Conservation (phyloP, 2,113 vertebrate species). For the Barbus barbus region DNA sequence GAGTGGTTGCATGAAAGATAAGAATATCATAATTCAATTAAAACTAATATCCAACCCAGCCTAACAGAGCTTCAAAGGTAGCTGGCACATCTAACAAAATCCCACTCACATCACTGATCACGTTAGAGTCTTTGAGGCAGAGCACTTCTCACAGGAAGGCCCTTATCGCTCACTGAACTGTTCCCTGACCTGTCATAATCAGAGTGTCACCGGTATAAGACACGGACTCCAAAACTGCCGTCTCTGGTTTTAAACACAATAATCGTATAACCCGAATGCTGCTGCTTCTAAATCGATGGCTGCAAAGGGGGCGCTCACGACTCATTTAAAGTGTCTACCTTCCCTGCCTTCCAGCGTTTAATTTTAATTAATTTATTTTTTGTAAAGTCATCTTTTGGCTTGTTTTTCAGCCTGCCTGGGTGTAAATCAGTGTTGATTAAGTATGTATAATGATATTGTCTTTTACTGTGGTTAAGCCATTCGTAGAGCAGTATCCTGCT, state of each 20-base stretch:
- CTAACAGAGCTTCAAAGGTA: slow-evolving; percentile 23
- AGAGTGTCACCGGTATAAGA: background rate
- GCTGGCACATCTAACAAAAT: slow-evolving; percentile 18
- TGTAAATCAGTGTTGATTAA: slow-evolving; percentile 41
- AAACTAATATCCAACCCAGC: slow-evolving; percentile 49
- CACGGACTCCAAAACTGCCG: background rate
- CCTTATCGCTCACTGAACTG: background rate
- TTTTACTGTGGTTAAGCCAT: slow-evolving; percentile 41
- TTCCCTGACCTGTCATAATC: background rate
- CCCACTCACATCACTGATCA: slow-evolving; percentile 27
- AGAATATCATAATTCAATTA: slow-evolving; percentile 60
- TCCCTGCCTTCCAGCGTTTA: too few species aligned
- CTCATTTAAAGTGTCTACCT: background rate
- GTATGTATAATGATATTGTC: slow-evolving; percentile 40
- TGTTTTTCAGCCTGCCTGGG: background rate
- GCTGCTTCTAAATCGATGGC: background rate
- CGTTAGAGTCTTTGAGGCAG: background rate
- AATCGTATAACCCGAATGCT: background rate
- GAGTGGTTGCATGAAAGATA: slow-evolving; percentile 54
- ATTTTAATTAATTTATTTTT: too few species aligned
- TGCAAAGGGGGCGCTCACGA: background rate
- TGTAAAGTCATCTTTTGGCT: background rate
- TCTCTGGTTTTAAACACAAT: background rate
- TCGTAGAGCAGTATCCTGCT: slow-evolving; percentile 45
- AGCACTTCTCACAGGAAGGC: background rate